Percentiles rank a stretch among this genome's conserved stretches.
These are phyloP conservation scores for Pampusana beccarii DNA, from an alignment of 2,113 vertebrate species.

Conservation along the genomic window DNA sequence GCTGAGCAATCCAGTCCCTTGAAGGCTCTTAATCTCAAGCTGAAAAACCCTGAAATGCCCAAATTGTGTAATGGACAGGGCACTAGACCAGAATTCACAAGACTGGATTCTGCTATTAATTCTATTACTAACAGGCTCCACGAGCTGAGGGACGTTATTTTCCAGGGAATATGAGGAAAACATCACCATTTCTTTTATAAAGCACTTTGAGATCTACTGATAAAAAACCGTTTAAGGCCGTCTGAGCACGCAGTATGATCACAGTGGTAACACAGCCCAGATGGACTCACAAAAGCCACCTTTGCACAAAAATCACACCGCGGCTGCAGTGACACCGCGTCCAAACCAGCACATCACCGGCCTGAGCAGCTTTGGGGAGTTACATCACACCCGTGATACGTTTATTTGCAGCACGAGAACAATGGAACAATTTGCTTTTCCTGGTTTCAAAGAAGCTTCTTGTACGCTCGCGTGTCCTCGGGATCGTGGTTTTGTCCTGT, in stretches of 20 bases:
- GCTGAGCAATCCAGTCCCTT: background rate
- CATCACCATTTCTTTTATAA: slow-evolving; percentile 52
- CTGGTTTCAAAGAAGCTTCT: background rate
- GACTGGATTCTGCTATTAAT: background rate
- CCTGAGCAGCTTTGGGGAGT: background rate
- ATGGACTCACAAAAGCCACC: background rate
- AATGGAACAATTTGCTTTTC: background rate
- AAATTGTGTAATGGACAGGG: background rate
- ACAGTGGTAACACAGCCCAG: background rate
- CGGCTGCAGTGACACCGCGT: background rate
- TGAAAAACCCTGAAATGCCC: background rate
- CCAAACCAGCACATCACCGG: background rate
- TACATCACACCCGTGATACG: background rate
- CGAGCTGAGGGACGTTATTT: background rate
- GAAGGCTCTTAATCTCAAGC: background rate
- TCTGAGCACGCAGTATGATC: background rate
- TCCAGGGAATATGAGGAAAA: background rate
- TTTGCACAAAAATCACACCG: background rate
- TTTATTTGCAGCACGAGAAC: background rate
- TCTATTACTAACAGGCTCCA: background rate
- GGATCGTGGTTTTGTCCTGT: slow-evolving; percentile 20
- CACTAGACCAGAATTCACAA: background rate
- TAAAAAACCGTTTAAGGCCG: background rate
- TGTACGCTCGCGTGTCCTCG: background rate
- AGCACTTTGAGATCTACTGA: slow-evolving; percentile 63